Base-by-base conservation (phyloP, 2,797 vertebrate species). In the Paedocypris micromegethes region DNA sequence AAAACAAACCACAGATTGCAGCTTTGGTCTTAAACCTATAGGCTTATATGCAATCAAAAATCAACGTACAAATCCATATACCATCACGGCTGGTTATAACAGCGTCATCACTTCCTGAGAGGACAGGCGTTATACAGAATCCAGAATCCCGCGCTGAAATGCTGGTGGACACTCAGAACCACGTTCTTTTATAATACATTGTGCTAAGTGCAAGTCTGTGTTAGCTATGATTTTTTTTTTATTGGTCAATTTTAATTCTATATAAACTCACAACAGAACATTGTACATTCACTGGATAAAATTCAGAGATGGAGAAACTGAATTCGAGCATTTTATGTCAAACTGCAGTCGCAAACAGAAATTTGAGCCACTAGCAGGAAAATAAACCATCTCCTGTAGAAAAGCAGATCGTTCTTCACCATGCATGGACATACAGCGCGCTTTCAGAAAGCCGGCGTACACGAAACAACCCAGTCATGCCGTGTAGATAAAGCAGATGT, bases 371-470 rank as follows among this genome's bases (percentile, higher is more conserved):
- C 42, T 62, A 50, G 50, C 23, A 60, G 75, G 73, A 68, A 71
- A 75, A 77, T 55, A 71, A 66, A 72, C 4, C 58, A 52, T 66
- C 68, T 79, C 66, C 78, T 44, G 62, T 56, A 58, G 71, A 73
- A 77, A 80, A 77, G 73, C 62, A 23, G 58, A 71, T 58, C 3
- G 46, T 42, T 69, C 75, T 58, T 68, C 70, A 76, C 81, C 88
- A 89, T 89, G 87, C 86, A 83, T 72, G 76, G 79, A 84, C 77
- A 82, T 79, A 79, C 58, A 82, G 72, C 76, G 70, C 78, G 75
- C 72, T 75, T 80, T 71, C 41, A 61, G 72, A 61, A 47, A 66
- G 50, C 81, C 80, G 79, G 66, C 80, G 64, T 56, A 56, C 38
- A 64, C 56, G 80, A 61, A 70, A 74, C 77, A 58, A 82, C 52